These are phyloP conservation scores for Cotesia congregata DNA, from an alignment of 2,888 invertebrate genomes.

Conservation along the genomic window DNA sequence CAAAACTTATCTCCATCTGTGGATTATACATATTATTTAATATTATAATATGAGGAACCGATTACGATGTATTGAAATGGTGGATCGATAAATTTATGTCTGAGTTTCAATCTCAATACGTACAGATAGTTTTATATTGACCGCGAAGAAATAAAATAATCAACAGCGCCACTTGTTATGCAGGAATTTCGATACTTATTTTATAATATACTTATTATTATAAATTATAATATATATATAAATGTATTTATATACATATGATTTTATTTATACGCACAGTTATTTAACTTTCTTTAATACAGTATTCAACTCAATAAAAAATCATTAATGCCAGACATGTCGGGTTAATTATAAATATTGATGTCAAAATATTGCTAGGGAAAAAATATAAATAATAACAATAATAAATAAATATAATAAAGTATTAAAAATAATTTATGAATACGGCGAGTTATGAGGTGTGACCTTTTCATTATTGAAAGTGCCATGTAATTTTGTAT, in stretches of 20 bases:
- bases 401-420: constrained; percentile 1
- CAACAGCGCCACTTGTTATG: constrained; percentile 49
- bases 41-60: no score
- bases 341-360: constrained; percentile 7
- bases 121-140: constrained; percentile 12
- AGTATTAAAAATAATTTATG: constrained; percentile 1
- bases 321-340: neutral
- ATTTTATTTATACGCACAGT: neutral
- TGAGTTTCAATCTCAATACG: neutral
- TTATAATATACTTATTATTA: no score
- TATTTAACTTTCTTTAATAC: neutral
- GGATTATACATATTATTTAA: no score
- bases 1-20: neutral
- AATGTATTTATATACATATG: constrained; percentile 1
- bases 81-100: neutral
- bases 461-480: constrained; percentile 32
- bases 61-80: no score
- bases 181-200: constrained; percentile 40
- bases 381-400: constrained; percentile 13
- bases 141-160: constrained; percentile 12
- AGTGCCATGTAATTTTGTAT: constrained; percentile 32
- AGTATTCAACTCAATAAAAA: constrained; percentile 1
- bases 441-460: constrained; percentile 13
- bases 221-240: neutral
- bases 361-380: neutral